Conservation (phyloP, 2,797 vertebrate species). For the Sciurus vulgaris region DNA sequence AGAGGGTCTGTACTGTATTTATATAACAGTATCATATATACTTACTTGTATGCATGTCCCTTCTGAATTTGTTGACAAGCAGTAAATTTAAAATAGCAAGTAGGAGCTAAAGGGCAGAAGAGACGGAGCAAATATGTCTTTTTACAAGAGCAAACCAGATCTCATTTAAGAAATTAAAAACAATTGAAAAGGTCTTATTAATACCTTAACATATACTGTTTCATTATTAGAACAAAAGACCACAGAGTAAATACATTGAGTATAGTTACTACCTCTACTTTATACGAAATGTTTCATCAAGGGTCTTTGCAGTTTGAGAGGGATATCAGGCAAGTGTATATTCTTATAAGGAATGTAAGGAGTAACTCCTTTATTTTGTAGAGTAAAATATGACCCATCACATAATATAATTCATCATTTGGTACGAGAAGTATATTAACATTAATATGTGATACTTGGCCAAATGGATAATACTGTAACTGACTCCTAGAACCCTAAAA, state of each 20-base stretch:
- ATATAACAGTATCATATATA: background rate
- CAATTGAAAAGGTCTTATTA: background rate
- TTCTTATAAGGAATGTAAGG: background rate
- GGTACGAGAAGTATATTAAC: background rate
- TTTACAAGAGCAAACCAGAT: background rate
- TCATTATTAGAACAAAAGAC: constrained; percentile 30
- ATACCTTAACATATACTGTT: background rate
- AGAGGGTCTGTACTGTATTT: background rate
- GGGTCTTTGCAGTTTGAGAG: background rate
- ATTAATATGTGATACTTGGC: background rate
- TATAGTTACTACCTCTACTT: background rate
- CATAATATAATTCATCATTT: background rate
- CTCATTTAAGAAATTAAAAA: constrained; percentile 11
- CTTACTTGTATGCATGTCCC: background rate
- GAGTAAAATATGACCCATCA: background rate
- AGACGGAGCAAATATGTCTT: background rate
- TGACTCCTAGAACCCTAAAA: background rate
- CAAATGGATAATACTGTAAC: background rate
- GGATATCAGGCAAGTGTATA: background rate
- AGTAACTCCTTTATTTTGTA: background rate
- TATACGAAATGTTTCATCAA: background rate
- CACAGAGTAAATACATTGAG: background rate
- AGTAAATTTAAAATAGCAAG: constrained; percentile 33
- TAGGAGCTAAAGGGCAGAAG: background rate
- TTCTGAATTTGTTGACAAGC: constrained; percentile 11